phyloP scores from a whole-genome alignment of 2,888 invertebrate species.

The Drosophila suboccidentalis region DNA sequence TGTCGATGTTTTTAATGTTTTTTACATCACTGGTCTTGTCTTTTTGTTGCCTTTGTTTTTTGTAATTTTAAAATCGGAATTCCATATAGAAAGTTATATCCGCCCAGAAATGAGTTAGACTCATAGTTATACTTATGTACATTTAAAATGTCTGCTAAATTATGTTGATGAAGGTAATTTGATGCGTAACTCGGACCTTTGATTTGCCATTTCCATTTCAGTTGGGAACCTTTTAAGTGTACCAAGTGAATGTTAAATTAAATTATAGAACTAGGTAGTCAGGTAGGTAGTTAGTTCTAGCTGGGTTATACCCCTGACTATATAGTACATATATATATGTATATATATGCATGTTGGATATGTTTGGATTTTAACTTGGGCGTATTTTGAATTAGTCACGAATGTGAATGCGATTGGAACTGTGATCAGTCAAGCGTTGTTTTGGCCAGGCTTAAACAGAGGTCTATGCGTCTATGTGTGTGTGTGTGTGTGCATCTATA shows the following conservation, averaged over 20 bases:
- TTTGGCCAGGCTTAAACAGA: conserved; percentile 4
- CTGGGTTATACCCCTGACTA: not conserved
- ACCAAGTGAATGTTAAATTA: not conserved
- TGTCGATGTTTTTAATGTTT: no score
- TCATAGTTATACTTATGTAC: no score
- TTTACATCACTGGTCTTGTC: no score
- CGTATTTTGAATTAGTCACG: conserved; percentile 13
- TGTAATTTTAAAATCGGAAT: no score
- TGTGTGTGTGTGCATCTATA: not conserved
- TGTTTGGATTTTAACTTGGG: not conserved
- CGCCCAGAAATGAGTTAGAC: no score
- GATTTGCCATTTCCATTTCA: not conserved
- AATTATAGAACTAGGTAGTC: not conserved
- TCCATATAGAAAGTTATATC: no score
- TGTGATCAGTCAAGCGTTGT: conserved; percentile 31
- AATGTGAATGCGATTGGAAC: conserved; percentile 23
- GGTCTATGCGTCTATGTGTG: conserved; percentile 1
- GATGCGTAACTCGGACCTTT: not conserved
- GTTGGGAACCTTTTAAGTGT: not conserved
- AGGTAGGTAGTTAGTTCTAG: not conserved
- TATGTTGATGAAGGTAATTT: no score
- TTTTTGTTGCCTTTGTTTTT: no score
- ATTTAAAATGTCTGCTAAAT: no score
- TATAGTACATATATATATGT: not conserved
- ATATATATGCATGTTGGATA: not conserved